Evolutionary conservation across 1,140 invertebrate genomes (phyloP), one percentile per base, ranked within the genome.

Genomic region (Drosophila lini): DNA sequence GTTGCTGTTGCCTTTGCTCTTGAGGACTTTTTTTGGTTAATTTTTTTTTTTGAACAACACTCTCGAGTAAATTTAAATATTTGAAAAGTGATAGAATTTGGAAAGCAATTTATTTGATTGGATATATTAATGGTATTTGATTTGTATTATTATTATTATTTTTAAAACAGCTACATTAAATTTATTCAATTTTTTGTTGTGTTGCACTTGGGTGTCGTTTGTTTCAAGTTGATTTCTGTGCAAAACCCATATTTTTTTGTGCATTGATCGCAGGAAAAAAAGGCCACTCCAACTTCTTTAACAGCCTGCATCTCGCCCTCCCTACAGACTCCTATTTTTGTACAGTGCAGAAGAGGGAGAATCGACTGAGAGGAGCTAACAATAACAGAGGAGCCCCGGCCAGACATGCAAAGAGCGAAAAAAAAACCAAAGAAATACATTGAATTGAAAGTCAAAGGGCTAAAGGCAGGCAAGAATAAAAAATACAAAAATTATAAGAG

Each of bases 401-500:
- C 84, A 88, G 83, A 86, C 83, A 88, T 82, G 74, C 68, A 86
- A 81, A 86, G 73, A 60, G 55, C 32, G 50, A 71, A 56, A 64
- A 64, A 74, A 70, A 60, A 56, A 34, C 13, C 16, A 1, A 56
- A 69, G 70, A 69, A 77, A 60, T 32, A 36, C 60, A 77, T 64
- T 65, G 57, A 60, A 74, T 61, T 74, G 45, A 60, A 71, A 76
- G 59, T 57, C 64, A 76, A 61, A 44, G 64, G 58, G 48, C 62
- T 42, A 78, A 56, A 41, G 48, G 25, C 11, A 56, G 68, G 16
- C 50, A 22, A 53, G 50, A 53, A 36, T 36, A 53, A 36, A 52
- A 50, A 28, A 75, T 11, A 34, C 3, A 16, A 7, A 32, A 42
- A 52, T 11, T 41, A 19, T 11, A 32, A 2, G 13, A 31, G 34